These are phyloP conservation scores for Haplochromis vanheusdeni DNA, from an alignment of 2,113 vertebrate genomes.

Conservation along the genomic window DNA sequence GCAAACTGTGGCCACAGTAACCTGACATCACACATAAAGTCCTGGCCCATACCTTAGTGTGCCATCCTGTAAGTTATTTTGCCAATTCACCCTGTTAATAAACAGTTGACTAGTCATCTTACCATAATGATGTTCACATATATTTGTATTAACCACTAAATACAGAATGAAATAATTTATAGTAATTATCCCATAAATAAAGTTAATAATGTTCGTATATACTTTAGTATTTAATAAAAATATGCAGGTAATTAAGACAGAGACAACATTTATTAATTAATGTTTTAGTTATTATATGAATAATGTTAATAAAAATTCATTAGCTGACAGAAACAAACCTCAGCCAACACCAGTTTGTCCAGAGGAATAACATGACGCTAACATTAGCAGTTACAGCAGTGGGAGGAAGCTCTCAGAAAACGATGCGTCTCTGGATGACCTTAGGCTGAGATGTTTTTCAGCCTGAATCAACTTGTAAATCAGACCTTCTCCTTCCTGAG, in stretches of 20 bases:
- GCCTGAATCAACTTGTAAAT: conserved; percentile 33
- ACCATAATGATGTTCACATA: neutral
- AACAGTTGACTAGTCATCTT: neutral
- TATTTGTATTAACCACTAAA: neutral
- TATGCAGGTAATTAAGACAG: neutral
- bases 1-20: neutral
- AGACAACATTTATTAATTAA: neutral
- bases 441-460: neutral
- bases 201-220: neutral
- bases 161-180: neutral
- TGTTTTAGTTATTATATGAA: neutral
- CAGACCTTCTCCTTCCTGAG: neutral
- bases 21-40: neutral
- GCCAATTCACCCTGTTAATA: neutral
- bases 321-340: neutral
- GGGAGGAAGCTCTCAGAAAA: neutral
- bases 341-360: neutral
- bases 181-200: neutral
- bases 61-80: neutral
- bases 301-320: neutral
- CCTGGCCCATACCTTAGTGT: neutral
- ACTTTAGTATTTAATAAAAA: neutral
- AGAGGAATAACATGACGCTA: neutral
- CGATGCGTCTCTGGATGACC: neutral
- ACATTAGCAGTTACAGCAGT: neutral